Conservation (phyloP, 2,888 invertebrate genomes). For the Helleia helle region DNA sequence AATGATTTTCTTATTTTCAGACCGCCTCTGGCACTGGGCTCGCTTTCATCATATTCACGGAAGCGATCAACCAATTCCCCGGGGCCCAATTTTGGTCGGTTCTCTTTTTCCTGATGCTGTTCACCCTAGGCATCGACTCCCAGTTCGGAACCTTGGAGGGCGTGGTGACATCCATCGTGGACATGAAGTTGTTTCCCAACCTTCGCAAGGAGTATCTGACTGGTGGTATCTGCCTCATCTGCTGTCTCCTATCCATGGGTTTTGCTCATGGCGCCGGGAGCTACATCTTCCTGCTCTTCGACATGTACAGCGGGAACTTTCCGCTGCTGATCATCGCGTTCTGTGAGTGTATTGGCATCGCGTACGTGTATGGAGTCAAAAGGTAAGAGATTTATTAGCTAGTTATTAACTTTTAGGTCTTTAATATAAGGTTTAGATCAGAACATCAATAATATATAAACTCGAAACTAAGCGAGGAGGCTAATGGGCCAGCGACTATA, state of each 20-base stretch:
- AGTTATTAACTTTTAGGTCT: too few relatives aligned
- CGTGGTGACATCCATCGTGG: constrained; percentile 95
- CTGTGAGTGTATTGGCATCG: constrained; percentile 92
- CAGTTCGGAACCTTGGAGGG: constrained; percentile 97
- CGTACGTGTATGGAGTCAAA: constrained; percentile 95
- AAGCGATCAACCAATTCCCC: constrained; percentile 98
- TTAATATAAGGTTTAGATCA: too few relatives aligned
- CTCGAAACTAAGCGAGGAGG: too few relatives aligned
- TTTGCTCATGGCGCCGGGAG: constrained; percentile 96
- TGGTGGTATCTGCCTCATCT: constrained; percentile 84
- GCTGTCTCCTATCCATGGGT: constrained; percentile 89
- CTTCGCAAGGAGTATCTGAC: constrained; percentile 91
- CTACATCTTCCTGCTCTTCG: constrained; percentile 94
- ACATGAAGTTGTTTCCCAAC: constrained; percentile 95
- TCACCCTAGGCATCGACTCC: constrained; percentile 96
- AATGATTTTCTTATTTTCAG: constrained; percentile 65
- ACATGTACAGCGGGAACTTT: constrained; percentile 95
- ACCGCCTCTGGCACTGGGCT: constrained; percentile 96
- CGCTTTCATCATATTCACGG: constrained; percentile 97
- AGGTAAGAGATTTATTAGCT: too few relatives aligned
- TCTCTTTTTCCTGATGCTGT: constrained; percentile 96
- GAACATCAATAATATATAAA: too few relatives aligned
- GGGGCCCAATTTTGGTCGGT: constrained; percentile 97
- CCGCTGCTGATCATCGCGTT: constrained; percentile 93
- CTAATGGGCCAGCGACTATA: too few relatives aligned